Base-by-base conservation (phyloP, 1,140 invertebrate genomes). In the Leptopilina boulardi region DNA sequence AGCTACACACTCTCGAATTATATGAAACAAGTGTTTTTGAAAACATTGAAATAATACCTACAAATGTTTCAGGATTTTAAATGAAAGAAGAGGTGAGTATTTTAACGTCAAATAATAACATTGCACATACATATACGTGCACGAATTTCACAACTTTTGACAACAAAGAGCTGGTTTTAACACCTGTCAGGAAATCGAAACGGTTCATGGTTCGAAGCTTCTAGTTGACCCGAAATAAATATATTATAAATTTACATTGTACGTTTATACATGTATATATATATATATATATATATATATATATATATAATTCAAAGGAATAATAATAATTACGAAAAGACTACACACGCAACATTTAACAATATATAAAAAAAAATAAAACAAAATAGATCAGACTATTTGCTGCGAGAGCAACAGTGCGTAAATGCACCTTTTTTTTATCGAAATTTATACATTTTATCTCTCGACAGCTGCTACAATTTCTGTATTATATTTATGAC, bases 111-210 rank as follows among this genome's bases (percentile, higher is more conserved):
- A 70, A 70, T 72, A 47, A 51, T 72, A 23, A 51, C 13, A 47
- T 72, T 18, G 19, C 21, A 51, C 6, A 42, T n/a, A n/a, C 3
- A 23, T 26, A 42, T n/a, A n/a, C 3, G 13, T 26, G 23, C 19
- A 54, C 34, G 34, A 15, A 23, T 74, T 74, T 74, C 73, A 54
- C 42, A 74, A 74, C 4, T 15, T 30, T 6, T 38, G 19, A 34
- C 42, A 71, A 71, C 34, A 54, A 18, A 42, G 23, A 19, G 42
- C 9, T 10, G 26, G 51, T 38, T 74, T 74, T 74, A 59, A n/a
- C 75, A 77, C 76, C 38, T 73, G 54, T 70, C 76, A 73, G 76
- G 72, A 77, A 77, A 77, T 77, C 44, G 76, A 77, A 71, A 70
- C 15, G 34, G 18, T 59, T 74, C 47, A 59, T 26, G 73, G 51